These are phyloP conservation scores for Heliconius ethilla DNA, from an alignment of 2,888 invertebrate species.

Conservation along the genomic window DNA sequence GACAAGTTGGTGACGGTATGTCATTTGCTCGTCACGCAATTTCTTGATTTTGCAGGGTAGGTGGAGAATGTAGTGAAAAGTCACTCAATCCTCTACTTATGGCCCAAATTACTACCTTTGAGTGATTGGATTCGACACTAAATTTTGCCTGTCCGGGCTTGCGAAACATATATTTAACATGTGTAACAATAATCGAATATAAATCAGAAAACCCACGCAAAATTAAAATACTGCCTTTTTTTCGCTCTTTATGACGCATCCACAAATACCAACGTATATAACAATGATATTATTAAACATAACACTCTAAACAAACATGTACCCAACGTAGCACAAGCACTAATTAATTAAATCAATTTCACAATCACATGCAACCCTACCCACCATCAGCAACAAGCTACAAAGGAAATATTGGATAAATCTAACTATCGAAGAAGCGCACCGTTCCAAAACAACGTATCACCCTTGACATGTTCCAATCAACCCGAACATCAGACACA, in stretches of 20 bases:
- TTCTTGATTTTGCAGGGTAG: background rate
- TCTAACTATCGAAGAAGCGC: constrained; percentile 48
- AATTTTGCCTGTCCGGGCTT: too few relatives aligned
- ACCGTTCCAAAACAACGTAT: constrained; percentile 66
- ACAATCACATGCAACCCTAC: background rate
- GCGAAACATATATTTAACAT: too few relatives aligned
- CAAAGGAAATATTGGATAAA: constrained; percentile 35
- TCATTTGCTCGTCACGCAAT: background rate
- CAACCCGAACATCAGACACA: constrained; percentile 72
- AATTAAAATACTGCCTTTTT: too few relatives aligned
- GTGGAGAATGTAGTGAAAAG: too few relatives aligned
- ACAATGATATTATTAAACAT: background rate
- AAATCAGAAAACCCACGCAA: too few relatives aligned
- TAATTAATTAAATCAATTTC: constrained; percentile 6
- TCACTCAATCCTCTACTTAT: too few relatives aligned
- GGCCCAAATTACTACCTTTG: too few relatives aligned
- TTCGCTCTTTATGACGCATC: too few relatives aligned
- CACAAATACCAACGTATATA: too few relatives aligned
- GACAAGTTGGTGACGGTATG: background rate
- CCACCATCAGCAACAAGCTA: constrained; percentile 9
- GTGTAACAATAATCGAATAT: too few relatives aligned
- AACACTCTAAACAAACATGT: constrained; percentile 3
- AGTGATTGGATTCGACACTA: too few relatives aligned
- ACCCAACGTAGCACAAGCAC: background rate
- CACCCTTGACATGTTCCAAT: constrained; percentile 76